These are phyloP conservation scores for Scaptomyza pallida DNA, from an alignment of 1,140 invertebrate genomes.

Conservation along the genomic window DNA sequence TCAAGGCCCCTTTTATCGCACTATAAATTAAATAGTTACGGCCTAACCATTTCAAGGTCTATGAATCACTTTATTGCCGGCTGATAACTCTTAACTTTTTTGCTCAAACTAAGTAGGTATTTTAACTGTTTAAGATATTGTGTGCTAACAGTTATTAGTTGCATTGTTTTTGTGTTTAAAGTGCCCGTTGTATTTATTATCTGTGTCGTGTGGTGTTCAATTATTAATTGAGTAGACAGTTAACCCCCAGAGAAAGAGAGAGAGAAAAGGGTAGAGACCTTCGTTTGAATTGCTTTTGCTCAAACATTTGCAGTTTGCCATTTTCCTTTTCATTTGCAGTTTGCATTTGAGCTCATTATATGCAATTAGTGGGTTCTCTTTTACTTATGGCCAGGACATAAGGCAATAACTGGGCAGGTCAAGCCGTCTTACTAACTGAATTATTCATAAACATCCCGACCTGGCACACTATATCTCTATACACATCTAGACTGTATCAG, in stretches of 20 bases:
- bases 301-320: conserved; percentile 30
- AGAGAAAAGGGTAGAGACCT: conserved; percentile 7
- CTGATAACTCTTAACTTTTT: conserved; percentile 23
- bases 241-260: not conserved
- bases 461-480: not conserved
- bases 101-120: conserved; percentile 13
- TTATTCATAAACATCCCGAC: conserved; percentile 56
- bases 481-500: conserved; percentile 12
- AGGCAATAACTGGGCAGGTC: conserved; percentile 47
- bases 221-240: conserved; percentile 22
- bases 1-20: not conserved
- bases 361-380: conserved; percentile 66
- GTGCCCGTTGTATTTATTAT: not conserved
- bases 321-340: not conserved
- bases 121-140: conserved; percentile 11
- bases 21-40: conserved; percentile 6
- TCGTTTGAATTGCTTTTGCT: conserved; percentile 34
- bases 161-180: too few relatives aligned
- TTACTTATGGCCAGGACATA: conserved; percentile 25
- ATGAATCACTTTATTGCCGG: conserved; percentile 21
- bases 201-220: conserved; percentile 16
- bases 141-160: too few relatives aligned
- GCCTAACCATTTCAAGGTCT: conserved; percentile 2
- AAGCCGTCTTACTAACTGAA: conserved; percentile 61
- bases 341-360: conserved; percentile 63